phyloP scores from a whole-genome alignment of 2,797 vertebrate genomes.

The Oophaga sylvatica region DNA sequence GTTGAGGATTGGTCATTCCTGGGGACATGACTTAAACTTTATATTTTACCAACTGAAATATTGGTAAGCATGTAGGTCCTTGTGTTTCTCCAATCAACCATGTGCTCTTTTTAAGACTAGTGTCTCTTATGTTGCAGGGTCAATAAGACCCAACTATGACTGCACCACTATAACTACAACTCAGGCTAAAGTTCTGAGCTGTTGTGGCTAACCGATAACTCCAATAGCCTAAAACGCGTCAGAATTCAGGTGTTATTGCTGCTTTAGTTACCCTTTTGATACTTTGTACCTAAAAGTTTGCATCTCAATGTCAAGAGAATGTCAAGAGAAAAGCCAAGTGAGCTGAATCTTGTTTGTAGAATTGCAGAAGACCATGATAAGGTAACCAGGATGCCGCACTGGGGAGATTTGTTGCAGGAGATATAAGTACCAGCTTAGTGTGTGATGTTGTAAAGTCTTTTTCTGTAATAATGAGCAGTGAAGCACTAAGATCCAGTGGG shows the following conservation, averaged over 20 bases:
- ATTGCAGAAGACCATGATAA: neutral
- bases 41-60: too few relatives aligned
- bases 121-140: neutral
- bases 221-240: neutral
- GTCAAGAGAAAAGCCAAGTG: neutral
- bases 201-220: neutral
- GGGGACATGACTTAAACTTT: too few relatives aligned
- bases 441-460: constrained; percentile 47
- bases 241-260: neutral
- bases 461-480: constrained; percentile 54
- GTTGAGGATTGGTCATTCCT: too few relatives aligned
- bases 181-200: neutral
- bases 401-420: constrained; percentile 11
- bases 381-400: neutral
- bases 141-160: neutral
- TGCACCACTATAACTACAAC: neutral
- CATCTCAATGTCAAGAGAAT: neutral
- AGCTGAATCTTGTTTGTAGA: neutral
- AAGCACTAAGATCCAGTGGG: constrained; percentile 56
- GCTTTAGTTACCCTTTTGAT: neutral
- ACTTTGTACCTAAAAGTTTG: neutral
- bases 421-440: constrained; percentile 5
- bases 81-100: neutral
- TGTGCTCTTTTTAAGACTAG: too few relatives aligned
- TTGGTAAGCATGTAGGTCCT: neutral